These are phyloP conservation scores for Acronicta alni DNA, from an alignment of 2,888 invertebrate genomes.

Conservation along the genomic window DNA sequence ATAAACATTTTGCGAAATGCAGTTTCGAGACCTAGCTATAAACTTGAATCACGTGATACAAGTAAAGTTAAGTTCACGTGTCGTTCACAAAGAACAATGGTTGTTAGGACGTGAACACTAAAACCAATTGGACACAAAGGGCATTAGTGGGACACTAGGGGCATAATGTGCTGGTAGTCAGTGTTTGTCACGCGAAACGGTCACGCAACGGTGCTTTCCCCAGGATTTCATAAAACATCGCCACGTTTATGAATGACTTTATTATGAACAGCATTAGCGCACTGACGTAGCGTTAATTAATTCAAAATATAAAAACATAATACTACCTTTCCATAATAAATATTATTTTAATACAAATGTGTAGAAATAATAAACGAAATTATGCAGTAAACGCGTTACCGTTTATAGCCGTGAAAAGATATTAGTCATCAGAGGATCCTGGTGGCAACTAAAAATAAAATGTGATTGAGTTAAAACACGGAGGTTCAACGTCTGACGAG, in stretches of 20 bases:
- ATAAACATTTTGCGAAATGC: slow-evolving; percentile 43
- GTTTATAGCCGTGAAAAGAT: slow-evolving; percentile 38
- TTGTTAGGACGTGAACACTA: slow-evolving; percentile 63
- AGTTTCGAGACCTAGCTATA: slow-evolving; percentile 46
- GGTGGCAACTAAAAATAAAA: slow-evolving; percentile 47
- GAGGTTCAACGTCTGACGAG: slow-evolving; percentile 38
- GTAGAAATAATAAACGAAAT: slow-evolving; percentile 29
- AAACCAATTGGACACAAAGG: slow-evolving; percentile 73
- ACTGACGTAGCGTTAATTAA: slow-evolving; percentile 32
- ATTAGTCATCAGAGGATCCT: slow-evolving; percentile 53
- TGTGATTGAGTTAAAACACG: slow-evolving; percentile 31
- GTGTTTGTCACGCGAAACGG: slow-evolving; percentile 78
- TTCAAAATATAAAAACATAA: slow-evolving; percentile 16
- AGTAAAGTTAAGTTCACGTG: slow-evolving; percentile 46
- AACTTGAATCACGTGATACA: slow-evolving; percentile 39
- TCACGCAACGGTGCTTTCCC: slow-evolving; percentile 80
- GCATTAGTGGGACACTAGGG: slow-evolving; percentile 73
- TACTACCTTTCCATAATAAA: background rate
- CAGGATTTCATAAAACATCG: slow-evolving; percentile 68
- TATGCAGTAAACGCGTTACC: slow-evolving; percentile 38
- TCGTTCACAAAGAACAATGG: slow-evolving; percentile 55
- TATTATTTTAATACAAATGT: slow-evolving; percentile 7
- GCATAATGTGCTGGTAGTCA: slow-evolving; percentile 65
- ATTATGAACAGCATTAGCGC: slow-evolving; percentile 54
- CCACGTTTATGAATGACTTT: slow-evolving; percentile 70